phyloP scores from a whole-genome alignment of 2,797 vertebrate genomes.

The Heliangelus exortis region DNA sequence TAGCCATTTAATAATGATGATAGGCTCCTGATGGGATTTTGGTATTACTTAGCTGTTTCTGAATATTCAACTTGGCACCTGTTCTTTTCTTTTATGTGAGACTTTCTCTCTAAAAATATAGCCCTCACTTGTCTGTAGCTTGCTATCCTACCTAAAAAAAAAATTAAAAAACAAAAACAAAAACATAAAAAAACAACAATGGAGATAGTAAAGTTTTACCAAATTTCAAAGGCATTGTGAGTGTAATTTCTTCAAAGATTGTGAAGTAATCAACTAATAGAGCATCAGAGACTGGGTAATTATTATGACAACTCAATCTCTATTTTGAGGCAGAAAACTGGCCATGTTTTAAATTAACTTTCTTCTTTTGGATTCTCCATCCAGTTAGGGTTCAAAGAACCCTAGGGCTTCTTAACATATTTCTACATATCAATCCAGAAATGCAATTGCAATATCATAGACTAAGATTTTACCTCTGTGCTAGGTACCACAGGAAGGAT shows the following conservation, averaged over 20 bases:
- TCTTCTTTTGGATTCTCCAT: not conserved
- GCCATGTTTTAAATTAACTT: not conserved
- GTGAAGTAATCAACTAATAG: not conserved
- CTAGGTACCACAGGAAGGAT: not conserved
- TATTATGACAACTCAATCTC: not conserved
- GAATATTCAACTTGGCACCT: not conserved
- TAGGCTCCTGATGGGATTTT: not conserved
- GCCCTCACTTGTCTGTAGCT: not conserved
- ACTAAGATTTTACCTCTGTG: not conserved
- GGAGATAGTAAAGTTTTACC: not conserved
- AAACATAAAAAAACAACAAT: too few species aligned
- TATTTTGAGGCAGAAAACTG: constrained; percentile 10
- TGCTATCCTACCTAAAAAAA: not conserved
- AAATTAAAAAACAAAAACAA: too few species aligned
- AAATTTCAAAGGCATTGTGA: not conserved
- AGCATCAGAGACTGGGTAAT: not conserved
- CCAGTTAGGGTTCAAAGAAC: not conserved
- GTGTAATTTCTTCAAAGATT: not conserved
- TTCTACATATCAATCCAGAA: not conserved
- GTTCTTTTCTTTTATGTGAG: not conserved
- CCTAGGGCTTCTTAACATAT: not conserved
- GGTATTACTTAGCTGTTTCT: not conserved
- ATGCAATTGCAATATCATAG: not conserved
- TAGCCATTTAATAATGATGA: not conserved
- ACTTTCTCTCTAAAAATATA: not conserved